Base-by-base conservation (phyloP, 2,113 vertebrate species). In the Pachyramphus minor region DNA sequence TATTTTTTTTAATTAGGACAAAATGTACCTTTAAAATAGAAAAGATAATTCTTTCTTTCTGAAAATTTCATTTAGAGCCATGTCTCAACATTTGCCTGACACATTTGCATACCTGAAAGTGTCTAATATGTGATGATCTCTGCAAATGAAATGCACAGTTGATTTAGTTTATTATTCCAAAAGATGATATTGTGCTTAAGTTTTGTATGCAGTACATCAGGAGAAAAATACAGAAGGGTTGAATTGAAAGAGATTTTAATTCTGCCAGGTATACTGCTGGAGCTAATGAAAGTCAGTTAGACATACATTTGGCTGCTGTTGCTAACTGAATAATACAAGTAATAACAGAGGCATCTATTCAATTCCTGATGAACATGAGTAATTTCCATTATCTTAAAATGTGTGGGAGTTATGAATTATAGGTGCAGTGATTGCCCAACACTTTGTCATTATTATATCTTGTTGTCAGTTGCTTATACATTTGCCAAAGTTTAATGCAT, bases 401-500 rank as follows among this genome's bases (percentile, higher is more conserved):
- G 77, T 93, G 96, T 96, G 76, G 96, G 96, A 94, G 94, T 95
- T 94, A 91, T 92, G 91, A 96, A 94, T 96, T 95, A 90, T 91
- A 94, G 93, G 69, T 94, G 86, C 58, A 89, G 71, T 76, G 92
- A 89, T 96, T 96, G 77, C 96, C 90, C 92, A 95, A 96, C 83
- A 69, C 85, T 92, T 95, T 95, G 83, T 91, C 95, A 67, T 95
- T 96, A 95, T 94, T 96, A 73, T 81, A 84, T 53, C 88, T 89
- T 94, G 80, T 93, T 95, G 95, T 96, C 93, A 96, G 96, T 95
- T 93, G 66, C 90, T 87, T 92, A 87, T 93, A 73, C 74, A n/a
- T 92, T 95, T 96, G 95, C 96, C 96, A 96, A 96, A 96, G 45
- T 84, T 90, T 87, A 96, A 95, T 95, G 76, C 66, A 95, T 86